Conservation (phyloP, 2,113 vertebrate species). For the Psilopogon haemacephalus region DNA sequence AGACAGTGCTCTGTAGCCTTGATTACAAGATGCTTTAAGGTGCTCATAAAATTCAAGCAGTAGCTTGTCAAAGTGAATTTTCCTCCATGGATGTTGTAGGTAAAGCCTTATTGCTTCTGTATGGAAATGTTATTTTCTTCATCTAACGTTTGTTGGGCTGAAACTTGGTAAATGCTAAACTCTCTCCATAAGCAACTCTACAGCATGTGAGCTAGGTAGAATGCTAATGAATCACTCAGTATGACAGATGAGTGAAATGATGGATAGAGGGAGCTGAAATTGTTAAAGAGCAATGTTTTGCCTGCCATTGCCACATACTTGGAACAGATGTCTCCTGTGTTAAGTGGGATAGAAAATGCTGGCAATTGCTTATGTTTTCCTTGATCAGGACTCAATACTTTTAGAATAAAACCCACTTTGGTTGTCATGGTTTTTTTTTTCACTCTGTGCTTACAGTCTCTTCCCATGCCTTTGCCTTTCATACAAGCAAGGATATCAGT, state of each 20-base stretch:
- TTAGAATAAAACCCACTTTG: not conserved
- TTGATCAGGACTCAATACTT: not conserved
- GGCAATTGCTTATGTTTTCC: not conserved
- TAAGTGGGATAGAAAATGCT: not conserved
- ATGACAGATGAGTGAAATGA: not conserved
- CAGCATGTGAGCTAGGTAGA: not conserved
- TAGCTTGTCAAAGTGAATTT: conserved; percentile 12
- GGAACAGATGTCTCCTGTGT: not conserved
- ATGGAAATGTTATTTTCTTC: not conserved
- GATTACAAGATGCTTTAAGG: not conserved
- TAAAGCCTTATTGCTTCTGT: not conserved
- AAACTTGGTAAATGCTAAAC: not conserved
- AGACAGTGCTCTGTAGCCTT: not conserved
- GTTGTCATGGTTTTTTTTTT: no score
- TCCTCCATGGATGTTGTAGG: not conserved
- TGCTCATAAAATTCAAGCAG: not conserved
- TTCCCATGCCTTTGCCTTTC: not conserved
- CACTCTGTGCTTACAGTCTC: not conserved
- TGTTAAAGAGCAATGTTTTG: not conserved
- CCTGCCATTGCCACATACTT: not conserved
- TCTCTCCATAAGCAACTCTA: not conserved
- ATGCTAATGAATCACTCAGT: not conserved
- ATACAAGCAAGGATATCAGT: accelerated
- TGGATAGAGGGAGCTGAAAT: not conserved
- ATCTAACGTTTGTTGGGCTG: not conserved